Evolutionary conservation across 2,888 invertebrate genomes (phyloP).

Genomic region (Dioctria rufipes): DNA sequence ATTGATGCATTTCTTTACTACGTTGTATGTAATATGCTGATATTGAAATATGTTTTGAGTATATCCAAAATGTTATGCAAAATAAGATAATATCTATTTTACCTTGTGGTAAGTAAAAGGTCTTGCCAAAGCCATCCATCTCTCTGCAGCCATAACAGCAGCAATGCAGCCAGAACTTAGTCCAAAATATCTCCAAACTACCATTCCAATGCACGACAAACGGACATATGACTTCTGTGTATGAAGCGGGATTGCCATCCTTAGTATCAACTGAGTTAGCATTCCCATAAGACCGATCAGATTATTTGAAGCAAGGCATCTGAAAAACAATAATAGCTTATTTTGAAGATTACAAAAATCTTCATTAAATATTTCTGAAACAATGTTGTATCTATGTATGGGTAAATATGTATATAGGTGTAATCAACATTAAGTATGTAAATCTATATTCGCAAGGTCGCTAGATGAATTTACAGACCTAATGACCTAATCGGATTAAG

Average conservation of each 20-base stretch:
- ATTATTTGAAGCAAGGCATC: constrained; percentile 85
- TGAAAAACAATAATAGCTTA: constrained; percentile 64
- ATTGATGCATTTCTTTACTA: constrained; percentile 81
- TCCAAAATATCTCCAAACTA: constrained; percentile 86
- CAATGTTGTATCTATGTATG: too few relatives aligned
- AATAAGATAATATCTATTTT: constrained; percentile 34
- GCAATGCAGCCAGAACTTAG: constrained; percentile 91
- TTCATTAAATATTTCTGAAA: too few relatives aligned
- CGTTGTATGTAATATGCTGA: constrained; percentile 86
- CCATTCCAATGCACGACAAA: constrained; percentile 72
- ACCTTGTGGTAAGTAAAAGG: constrained; percentile 93
- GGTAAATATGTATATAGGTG: too few relatives aligned
- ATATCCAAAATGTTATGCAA: background rate
- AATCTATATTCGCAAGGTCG: too few relatives aligned
- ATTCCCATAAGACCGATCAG: constrained; percentile 85
- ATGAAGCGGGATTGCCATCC: constrained; percentile 69
- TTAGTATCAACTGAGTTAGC: constrained; percentile 79
- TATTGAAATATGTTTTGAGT: constrained; percentile 63
- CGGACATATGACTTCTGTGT: constrained; percentile 63
- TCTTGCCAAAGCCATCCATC: constrained; percentile 88
- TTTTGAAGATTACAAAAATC: background rate
- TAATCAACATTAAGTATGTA: too few relatives aligned
- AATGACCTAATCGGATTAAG: too few relatives aligned
- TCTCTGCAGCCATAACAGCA: constrained; percentile 89
- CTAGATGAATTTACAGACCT: too few relatives aligned